These are phyloP conservation scores for Stichodactyla mertensii DNA, from an alignment of 64 coral and sea anemone genomes.

Conservation along the genomic window DNA sequence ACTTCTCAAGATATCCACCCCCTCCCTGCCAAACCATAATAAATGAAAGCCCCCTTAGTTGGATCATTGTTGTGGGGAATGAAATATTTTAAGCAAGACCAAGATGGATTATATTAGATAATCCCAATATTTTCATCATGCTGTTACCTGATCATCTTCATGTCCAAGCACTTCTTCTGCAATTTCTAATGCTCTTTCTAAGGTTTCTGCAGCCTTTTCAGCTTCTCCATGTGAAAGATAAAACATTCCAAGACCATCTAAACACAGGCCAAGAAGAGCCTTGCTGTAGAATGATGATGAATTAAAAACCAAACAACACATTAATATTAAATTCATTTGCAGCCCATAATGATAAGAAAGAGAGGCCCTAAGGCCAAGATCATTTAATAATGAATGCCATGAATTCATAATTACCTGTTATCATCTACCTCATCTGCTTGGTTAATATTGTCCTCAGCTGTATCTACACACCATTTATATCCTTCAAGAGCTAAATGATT, in stretches of 20 bases:
- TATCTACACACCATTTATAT: constrained; percentile 43
- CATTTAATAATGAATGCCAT: no score
- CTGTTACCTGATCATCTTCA: constrained; percentile 42
- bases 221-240: constrained; percentile 35
- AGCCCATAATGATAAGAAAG: no score
- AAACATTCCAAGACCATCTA: constrained; percentile 43
- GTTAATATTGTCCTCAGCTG: constrained; percentile 33
- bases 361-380: no score
- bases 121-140: background rate
- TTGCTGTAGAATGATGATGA: constrained; percentile 16
- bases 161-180: constrained; percentile 38
- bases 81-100: no score
- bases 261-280: constrained; percentile 44
- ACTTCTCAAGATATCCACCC: no score
- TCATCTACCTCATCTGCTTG: background rate
- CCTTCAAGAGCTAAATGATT: constrained; percentile 25
- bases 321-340: background rate
- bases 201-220: constrained; percentile 24
- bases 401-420: background rate
- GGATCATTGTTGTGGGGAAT: no score
- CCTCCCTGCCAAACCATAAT: no score
- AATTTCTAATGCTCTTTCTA: constrained; percentile 36
- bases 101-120: background rate
- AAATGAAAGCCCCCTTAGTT: no score
- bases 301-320: background rate